Conservation (phyloP, 2,113 vertebrate species). For the Tupaia tana region DNA sequence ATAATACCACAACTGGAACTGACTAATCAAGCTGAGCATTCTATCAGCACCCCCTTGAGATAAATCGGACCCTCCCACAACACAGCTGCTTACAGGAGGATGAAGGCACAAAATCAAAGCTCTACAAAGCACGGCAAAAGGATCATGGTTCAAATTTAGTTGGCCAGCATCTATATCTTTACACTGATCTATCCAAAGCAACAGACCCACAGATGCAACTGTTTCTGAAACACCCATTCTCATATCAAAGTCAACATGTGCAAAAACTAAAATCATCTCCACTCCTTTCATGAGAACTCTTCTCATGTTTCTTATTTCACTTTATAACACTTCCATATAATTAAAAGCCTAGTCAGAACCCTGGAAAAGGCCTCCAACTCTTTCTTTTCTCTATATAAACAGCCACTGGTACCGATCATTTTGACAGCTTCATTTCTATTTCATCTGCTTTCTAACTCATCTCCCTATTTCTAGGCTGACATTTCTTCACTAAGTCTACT, state of each 20-base stretch:
- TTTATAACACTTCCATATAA: background rate
- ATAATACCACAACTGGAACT: background rate
- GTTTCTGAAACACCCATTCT: background rate
- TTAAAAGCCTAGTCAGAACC: background rate
- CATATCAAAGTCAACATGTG: background rate
- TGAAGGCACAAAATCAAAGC: background rate
- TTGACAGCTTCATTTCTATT: background rate
- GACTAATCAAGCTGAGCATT: background rate
- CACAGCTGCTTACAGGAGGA: background rate
- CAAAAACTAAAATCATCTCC: background rate
- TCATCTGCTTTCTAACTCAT: background rate
- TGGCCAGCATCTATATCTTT: background rate
- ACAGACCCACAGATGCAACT: background rate
- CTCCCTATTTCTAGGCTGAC: background rate
- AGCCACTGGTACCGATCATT: background rate
- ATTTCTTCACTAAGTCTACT: background rate
- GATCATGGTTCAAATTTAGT: background rate
- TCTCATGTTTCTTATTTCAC: background rate
- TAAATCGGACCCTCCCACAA: background rate
- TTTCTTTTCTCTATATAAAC: background rate
- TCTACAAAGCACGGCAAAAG: background rate
- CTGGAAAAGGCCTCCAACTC: background rate
- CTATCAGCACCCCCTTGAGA: background rate
- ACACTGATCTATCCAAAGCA: background rate
- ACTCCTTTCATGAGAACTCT: background rate